These are phyloP conservation scores for Erebia epiphron DNA, from an alignment of 2,888 invertebrate species.

Conservation along the genomic window DNA sequence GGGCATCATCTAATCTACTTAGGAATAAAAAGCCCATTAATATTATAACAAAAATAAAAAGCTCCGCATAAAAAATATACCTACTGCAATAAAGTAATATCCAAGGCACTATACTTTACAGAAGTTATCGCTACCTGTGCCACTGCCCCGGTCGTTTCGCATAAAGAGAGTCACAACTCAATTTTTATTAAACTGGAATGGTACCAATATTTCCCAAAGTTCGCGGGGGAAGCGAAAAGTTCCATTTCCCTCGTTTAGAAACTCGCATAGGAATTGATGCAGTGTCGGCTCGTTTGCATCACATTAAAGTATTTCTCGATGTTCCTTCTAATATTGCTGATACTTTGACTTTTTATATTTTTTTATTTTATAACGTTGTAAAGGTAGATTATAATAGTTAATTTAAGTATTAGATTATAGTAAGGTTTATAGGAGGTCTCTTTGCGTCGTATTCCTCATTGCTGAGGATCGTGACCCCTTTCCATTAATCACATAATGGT, in stretches of 20 bases:
- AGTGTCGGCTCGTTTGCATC: conserved; percentile 47
- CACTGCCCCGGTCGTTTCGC: conserved; percentile 24
- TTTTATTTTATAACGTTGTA: background rate
- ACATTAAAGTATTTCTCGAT: conserved; percentile 43
- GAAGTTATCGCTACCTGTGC: conserved; percentile 20
- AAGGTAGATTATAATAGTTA: background rate
- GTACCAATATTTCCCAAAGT: conserved; percentile 47
- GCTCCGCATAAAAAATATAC: conserved; percentile 5
- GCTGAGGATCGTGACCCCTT: too few relatives aligned
- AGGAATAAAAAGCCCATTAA: background rate
- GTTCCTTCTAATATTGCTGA: conserved; percentile 21
- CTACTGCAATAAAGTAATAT: conserved; percentile 18
- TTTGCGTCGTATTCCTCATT: too few relatives aligned
- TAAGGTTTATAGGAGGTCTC: too few relatives aligned
- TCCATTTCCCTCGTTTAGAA: conserved; percentile 48
- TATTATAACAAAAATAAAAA: conserved; percentile 3
- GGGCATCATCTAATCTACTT: background rate
- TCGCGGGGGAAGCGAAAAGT: conserved; percentile 45
- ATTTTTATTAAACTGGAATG: conserved; percentile 49
- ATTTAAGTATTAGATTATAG: too few relatives aligned
- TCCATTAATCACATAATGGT: too few relatives aligned
- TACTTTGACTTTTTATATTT: conserved; percentile 9
- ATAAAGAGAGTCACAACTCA: conserved; percentile 41
- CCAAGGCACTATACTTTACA: conserved; percentile 10
- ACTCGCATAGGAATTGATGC: conserved; percentile 45